phyloP scores from a whole-genome alignment of 2,888 invertebrate genomes.

The Crioceris asparagi region DNA sequence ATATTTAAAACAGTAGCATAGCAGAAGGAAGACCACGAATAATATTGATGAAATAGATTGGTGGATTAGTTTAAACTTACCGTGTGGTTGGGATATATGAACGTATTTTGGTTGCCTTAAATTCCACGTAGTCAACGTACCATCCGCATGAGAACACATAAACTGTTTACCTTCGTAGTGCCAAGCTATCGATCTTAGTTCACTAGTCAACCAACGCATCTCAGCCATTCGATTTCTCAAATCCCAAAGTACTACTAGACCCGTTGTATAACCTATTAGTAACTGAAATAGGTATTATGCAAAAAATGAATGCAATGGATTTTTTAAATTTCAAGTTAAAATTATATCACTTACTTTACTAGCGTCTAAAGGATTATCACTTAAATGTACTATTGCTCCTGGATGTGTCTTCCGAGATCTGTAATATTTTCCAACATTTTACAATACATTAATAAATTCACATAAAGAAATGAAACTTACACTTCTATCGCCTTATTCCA shows the following conservation, averaged over 20 bases:
- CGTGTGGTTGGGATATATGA: slow-evolving; percentile 82
- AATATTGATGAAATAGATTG: no score
- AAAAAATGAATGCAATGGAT: background rate
- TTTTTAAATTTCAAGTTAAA: slow-evolving; percentile 1
- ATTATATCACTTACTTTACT: slow-evolving; percentile 69
- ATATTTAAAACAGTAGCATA: no score
- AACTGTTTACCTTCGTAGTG: slow-evolving; percentile 97
- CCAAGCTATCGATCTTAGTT: slow-evolving; percentile 87
- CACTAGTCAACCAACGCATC: slow-evolving; percentile 66
- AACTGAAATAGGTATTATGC: slow-evolving; percentile 49
- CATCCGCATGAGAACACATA: slow-evolving; percentile 92
- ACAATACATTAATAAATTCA: background rate
- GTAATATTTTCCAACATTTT: slow-evolving; percentile 35
- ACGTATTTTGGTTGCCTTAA: slow-evolving; percentile 68
- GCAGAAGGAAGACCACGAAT: no score
- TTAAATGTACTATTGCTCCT: slow-evolving; percentile 89
- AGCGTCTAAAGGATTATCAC: slow-evolving; percentile 93
- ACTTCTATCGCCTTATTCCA: slow-evolving; percentile 99
- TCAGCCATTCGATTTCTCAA: slow-evolving; percentile 78
- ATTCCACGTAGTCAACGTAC: slow-evolving; percentile 91
- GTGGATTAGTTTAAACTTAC: slow-evolving; percentile 53
- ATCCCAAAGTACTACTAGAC: slow-evolving; percentile 94
- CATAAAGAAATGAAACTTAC: slow-evolving; percentile 52
- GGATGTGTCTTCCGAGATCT: slow-evolving; percentile 94
- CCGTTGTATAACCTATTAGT: slow-evolving; percentile 91